phyloP scores from a whole-genome alignment of 2,888 invertebrate species.

The Artemia sinica region DNA sequence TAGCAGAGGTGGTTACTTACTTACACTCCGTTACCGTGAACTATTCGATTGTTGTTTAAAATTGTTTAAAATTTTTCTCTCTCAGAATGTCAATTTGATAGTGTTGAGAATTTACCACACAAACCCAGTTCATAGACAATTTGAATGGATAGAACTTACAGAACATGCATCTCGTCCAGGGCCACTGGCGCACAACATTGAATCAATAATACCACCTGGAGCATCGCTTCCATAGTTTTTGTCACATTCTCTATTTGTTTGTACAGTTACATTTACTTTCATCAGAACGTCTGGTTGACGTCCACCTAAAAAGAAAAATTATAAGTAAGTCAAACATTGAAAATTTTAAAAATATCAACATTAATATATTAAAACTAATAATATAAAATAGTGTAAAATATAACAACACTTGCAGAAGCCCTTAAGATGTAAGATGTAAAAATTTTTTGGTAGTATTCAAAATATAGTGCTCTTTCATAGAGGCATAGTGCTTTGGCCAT shows the following conservation, averaged over 20 bases:
- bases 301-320: constrained; percentile 41
- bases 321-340: not conserved
- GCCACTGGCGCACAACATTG: constrained; percentile 71
- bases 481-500: too few relatives aligned
- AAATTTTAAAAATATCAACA: too few relatives aligned
- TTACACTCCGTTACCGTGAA: constrained; percentile 16
- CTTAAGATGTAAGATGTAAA: too few relatives aligned
- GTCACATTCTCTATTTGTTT: constrained; percentile 59
- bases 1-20: not conserved
- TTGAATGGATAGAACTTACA: constrained; percentile 40
- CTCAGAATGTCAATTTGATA: not conserved
- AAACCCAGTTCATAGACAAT: constrained; percentile 20
- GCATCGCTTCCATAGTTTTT: constrained; percentile 63
- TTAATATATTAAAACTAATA: too few relatives aligned
- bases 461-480: too few relatives aligned
- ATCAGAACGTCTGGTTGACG: constrained; percentile 62
- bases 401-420: too few relatives aligned
- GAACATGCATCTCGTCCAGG: constrained; percentile 72
- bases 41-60: too few relatives aligned
- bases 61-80: not conserved
- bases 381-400: too few relatives aligned
- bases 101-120: constrained; percentile 18
- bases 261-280: constrained; percentile 65
- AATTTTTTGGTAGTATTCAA: too few relatives aligned
- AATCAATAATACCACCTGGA: constrained; percentile 72